Evolutionary conservation across 2,113 vertebrate species (phyloP).

Genomic region (Coptodon bakossiorum): DNA sequence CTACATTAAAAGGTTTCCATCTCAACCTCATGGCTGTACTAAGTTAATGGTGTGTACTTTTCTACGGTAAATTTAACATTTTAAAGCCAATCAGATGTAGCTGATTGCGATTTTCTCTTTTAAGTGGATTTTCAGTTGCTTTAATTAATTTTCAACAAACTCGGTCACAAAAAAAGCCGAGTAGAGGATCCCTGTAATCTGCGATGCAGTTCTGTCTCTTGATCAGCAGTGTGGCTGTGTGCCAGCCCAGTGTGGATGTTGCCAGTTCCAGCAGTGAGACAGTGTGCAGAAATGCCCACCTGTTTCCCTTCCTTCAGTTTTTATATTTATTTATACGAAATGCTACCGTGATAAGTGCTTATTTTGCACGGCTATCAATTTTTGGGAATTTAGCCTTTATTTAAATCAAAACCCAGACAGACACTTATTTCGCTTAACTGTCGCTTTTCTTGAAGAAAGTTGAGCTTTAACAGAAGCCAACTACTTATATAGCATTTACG

Average conservation of each 20-base stretch:
- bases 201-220: not conserved
- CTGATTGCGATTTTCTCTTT: not conserved
- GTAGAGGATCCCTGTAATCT: not conserved
- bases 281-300: conserved; percentile 45
- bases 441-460: not conserved
- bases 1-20: conserved; percentile 52
- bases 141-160: not conserved
- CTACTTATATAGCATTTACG: not conserved
- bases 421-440: not conserved
- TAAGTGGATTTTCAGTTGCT: not conserved
- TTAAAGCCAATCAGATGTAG: conserved; percentile 9
- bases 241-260: not conserved
- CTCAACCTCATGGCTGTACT: not conserved
- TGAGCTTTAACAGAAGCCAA: not conserved
- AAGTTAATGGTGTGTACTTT: conserved; percentile 26
- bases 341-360: conserved; percentile 9
- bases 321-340: conserved; percentile 24
- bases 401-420: not conserved
- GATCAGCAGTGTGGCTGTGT: conserved; percentile 1
- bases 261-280: conserved; percentile 21
- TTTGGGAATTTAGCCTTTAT: conserved; percentile 1
- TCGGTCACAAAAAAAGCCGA: not conserved
- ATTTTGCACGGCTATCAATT: conserved; percentile 29
- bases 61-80: conserved; percentile 29
- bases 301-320: conserved; percentile 48